Evolutionary conservation across 2,888 invertebrate genomes (phyloP).

Genomic region (Acrocyrtus sp.): DNA sequence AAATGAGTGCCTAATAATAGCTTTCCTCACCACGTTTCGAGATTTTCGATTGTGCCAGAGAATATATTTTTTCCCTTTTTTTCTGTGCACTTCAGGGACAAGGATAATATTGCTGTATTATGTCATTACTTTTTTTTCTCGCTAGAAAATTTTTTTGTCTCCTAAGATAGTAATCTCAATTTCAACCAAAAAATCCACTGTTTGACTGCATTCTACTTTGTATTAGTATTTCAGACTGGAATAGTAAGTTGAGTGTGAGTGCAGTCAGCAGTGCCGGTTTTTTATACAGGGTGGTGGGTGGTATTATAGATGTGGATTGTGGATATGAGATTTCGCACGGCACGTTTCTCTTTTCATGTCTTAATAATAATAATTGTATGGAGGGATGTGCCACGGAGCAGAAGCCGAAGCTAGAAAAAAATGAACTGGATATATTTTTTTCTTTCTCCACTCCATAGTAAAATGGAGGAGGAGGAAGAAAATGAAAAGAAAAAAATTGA

Average conservation of each 20-base stretch:
- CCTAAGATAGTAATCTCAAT: background rate
- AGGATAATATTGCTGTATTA: slow-evolving; percentile 21
- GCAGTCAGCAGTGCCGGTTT: too few relatives aligned
- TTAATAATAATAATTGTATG: slow-evolving; percentile 44
- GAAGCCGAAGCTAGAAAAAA: background rate
- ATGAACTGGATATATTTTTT: too few relatives aligned
- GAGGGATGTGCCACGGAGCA: slow-evolving; percentile 7
- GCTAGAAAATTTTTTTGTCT: background rate
- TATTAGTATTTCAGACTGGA: too few relatives aligned
- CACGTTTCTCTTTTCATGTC: slow-evolving; percentile 41
- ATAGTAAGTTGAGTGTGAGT: too few relatives aligned
- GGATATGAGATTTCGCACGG: slow-evolving; percentile 6
- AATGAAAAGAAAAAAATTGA: slow-evolving; percentile 13
- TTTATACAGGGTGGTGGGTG: too few relatives aligned
- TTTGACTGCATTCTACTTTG: slow-evolving; percentile 9
- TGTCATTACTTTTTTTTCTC: slow-evolving; percentile 4
- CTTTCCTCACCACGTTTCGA: too few relatives aligned
- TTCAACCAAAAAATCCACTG: slow-evolving; percentile 1
- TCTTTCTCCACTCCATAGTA: too few relatives aligned
- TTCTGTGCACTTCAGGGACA: slow-evolving; percentile 34
- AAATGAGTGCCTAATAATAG: too few relatives aligned
- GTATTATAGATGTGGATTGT: too few relatives aligned
- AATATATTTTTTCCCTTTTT: too few relatives aligned
- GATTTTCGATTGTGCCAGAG: too few relatives aligned
- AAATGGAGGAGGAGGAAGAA: background rate